A percentile compares a stretch with the other conserved stretches of the same genome.
Evolutionary conservation across 2,113 vertebrate genomes (phyloP).

Genomic region (Pseudopodoces humilis): DNA sequence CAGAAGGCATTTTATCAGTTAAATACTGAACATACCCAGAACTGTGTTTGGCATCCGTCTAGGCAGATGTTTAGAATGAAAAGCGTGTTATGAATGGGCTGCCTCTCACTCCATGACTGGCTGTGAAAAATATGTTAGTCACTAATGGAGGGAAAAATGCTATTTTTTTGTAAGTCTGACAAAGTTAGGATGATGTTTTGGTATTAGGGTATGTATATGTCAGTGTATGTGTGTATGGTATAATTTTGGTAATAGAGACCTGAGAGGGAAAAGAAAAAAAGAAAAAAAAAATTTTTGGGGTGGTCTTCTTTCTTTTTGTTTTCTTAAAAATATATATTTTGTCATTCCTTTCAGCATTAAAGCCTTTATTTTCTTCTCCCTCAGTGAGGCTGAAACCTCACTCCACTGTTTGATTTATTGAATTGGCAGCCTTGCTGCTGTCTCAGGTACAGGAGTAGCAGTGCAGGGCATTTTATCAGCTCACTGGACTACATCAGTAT

Average conservation of each 20-base stretch:
- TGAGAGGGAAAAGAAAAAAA: not conserved
- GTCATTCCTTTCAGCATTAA: not conserved
- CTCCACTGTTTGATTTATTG: not conserved
- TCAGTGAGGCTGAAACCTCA: not conserved
- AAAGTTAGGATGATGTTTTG: not conserved
- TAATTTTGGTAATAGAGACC: not conserved
- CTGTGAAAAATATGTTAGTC: not conserved
- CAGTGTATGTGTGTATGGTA: not conserved
- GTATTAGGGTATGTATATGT: not conserved
- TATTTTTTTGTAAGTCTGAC: not conserved
- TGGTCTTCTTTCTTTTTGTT: not conserved
- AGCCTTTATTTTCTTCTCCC: not conserved
- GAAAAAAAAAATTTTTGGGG: not conserved
- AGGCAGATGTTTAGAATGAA: not conserved
- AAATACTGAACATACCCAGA: not conserved
- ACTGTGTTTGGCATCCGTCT: not conserved
- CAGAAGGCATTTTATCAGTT: not conserved
- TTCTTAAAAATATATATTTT: not conserved
- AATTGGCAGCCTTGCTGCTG: not conserved
- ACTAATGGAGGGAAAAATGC: not conserved
- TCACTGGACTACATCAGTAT: not conserved
- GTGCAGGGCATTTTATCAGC: not conserved
- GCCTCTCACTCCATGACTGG: not conserved
- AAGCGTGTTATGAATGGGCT: not conserved
- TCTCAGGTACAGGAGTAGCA: not conserved